phyloP scores from a whole-genome alignment of 2,113 vertebrate genomes.

The Jaculus jaculus region DNA sequence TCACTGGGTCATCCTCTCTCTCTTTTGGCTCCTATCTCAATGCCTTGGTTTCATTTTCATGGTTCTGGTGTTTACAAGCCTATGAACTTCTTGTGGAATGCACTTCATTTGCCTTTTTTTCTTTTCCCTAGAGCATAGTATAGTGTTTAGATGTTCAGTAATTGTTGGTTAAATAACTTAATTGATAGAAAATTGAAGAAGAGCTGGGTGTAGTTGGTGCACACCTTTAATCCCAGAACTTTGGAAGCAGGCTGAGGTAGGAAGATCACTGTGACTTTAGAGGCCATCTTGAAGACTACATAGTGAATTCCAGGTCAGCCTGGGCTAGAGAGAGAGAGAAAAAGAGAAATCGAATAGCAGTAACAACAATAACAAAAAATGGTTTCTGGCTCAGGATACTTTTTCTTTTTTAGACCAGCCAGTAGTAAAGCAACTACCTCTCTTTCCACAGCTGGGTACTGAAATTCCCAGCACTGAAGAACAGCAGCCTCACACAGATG shows the following conservation, averaged over 20 bases:
- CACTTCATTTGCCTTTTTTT: background rate
- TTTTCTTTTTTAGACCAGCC: background rate
- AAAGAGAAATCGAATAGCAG: background rate
- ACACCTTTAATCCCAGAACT: too few relatives aligned
- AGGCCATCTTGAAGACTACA: too few relatives aligned
- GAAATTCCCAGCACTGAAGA: background rate
- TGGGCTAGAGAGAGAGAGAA: background rate
- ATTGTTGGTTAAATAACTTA: slow-evolving; percentile 21
- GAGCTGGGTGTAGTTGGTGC: too few relatives aligned
- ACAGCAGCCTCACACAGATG: background rate
- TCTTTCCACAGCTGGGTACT: background rate
- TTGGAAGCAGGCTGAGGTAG: too few relatives aligned
- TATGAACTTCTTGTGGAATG: background rate
- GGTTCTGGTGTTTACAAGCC: background rate
- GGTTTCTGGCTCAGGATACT: background rate
- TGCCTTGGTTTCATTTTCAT: background rate
- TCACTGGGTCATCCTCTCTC: background rate
- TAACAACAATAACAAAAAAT: background rate
- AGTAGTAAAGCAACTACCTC: background rate
- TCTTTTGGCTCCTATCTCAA: background rate
- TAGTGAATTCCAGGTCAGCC: too few relatives aligned
- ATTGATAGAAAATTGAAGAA: background rate
- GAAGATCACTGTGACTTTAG: too few relatives aligned
- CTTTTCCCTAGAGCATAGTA: background rate
- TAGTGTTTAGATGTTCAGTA: background rate